These are phyloP conservation scores for Bombus turneri DNA, from an alignment of 1,140 invertebrate species.

Conservation along the genomic window DNA sequence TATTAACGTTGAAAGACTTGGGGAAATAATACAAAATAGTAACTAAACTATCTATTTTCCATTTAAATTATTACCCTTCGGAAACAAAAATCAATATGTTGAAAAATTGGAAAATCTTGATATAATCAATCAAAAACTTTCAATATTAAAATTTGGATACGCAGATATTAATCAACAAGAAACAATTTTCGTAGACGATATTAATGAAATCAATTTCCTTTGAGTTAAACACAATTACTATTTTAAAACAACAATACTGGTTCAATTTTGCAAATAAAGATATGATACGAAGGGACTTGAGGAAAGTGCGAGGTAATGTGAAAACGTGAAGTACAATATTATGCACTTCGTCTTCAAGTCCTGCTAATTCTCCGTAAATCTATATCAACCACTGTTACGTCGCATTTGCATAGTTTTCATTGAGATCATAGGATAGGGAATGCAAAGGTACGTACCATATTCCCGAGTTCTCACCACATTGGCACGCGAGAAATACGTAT, in stretches of 20 bases:
- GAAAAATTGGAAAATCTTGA: neutral
- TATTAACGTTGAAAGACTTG: neutral
- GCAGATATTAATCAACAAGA: neutral
- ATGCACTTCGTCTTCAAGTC: conserved; percentile 6
- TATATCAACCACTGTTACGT: conserved; percentile 5
- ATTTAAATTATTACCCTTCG: neutral
- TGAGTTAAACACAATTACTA: neutral
- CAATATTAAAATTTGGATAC: neutral
- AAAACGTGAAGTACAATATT: conserved; percentile 16
- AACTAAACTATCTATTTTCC: neutral
- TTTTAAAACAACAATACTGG: neutral
- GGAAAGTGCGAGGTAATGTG: conserved; percentile 3
- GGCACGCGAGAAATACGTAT: conserved; percentile 47
- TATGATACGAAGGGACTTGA: neutral
- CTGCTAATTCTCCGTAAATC: neutral
- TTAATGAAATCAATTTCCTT: neutral
- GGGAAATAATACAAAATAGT: neutral
- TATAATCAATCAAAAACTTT: neutral
- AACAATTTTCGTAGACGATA: neutral
- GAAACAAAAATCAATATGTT: neutral
- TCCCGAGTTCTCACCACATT: neutral
- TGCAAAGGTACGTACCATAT: conserved; percentile 29
- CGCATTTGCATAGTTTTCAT: conserved; percentile 59
- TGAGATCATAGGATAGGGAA: conserved; percentile 29
- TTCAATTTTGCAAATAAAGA: neutral